These are phyloP conservation scores for Ladona fulva DNA, from an alignment of 1,140 invertebrate species.

Conservation along the genomic window DNA sequence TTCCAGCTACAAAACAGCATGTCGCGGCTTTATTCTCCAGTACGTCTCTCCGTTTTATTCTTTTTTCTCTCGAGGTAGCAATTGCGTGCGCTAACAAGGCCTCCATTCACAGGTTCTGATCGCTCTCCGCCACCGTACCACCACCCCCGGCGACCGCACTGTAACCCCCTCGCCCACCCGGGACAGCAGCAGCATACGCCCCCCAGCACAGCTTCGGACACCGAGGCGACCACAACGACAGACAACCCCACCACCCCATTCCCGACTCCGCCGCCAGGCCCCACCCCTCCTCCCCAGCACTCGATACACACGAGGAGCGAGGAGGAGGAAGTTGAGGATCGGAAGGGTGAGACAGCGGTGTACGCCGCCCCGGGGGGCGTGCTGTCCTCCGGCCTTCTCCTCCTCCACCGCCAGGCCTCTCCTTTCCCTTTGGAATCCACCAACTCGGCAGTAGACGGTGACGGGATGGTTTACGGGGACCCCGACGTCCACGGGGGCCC, in stretches of 20 bases:
- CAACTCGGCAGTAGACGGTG: constrained; percentile 30
- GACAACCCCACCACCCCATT: constrained; percentile 41
- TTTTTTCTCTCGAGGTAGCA: too few relatives aligned
- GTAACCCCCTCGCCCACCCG: neutral
- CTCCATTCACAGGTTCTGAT: neutral
- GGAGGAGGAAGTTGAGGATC: neutral
- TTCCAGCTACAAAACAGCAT: too few relatives aligned
- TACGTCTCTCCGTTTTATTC: too few relatives aligned
- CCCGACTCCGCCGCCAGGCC: constrained; percentile 38
- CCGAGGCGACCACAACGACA: constrained; percentile 42
- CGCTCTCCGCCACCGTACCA: neutral
- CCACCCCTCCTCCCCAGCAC: constrained; percentile 34
- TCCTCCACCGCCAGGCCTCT: constrained; percentile 47
- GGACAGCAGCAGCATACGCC: neutral
- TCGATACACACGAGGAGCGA: constrained; percentile 37
- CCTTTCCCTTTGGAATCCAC: constrained; percentile 57
- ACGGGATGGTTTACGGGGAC: neutral
- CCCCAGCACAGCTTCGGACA: constrained; percentile 44
- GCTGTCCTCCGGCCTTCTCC: neutral
- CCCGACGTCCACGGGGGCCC: neutral
- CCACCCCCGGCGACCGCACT: neutral
- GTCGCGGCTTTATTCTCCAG: too few relatives aligned
- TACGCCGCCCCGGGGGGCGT: constrained; percentile 8
- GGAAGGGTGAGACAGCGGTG: neutral
- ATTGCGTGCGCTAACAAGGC: too few relatives aligned